Percentiles rank a stretch among this genome's conserved stretches.
These are phyloP conservation scores for Nanorana parkeri DNA, from an alignment of 2,113 vertebrate species.

Conservation along the genomic window DNA sequence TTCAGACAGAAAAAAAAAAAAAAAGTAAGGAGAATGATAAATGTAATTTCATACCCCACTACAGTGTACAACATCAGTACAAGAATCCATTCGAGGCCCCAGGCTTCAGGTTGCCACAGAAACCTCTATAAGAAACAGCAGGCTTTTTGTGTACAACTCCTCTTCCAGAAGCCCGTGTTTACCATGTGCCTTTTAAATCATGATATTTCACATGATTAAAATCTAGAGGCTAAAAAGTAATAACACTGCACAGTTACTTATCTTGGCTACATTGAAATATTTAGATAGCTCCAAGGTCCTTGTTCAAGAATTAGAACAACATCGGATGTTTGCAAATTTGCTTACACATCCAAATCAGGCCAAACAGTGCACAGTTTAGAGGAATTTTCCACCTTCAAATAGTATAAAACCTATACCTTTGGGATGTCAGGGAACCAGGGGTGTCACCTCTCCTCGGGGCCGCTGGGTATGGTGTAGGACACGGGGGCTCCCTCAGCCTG, in stretches of 20 bases:
- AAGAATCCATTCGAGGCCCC: background rate
- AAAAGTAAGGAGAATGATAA: background rate
- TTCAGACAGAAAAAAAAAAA: background rate
- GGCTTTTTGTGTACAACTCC: background rate
- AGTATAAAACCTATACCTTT: too few species aligned
- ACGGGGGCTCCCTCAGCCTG: too few species aligned
- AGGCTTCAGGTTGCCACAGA: constrained; percentile 31
- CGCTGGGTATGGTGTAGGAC: too few species aligned
- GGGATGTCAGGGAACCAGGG: too few species aligned
- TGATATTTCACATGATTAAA: constrained; percentile 30
- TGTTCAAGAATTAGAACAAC: too few species aligned
- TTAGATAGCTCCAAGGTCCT: background rate
- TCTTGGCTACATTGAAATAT: background rate
- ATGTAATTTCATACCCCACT: constrained; percentile 10
- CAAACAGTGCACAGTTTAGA: too few species aligned
- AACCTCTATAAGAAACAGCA: constrained; percentile 17
- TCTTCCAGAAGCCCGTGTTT: background rate
- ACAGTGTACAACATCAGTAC: constrained; percentile 8
- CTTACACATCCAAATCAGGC: too few species aligned
- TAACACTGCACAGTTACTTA: background rate
- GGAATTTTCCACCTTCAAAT: too few species aligned
- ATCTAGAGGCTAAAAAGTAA: background rate
- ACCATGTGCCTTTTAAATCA: constrained; percentile 28
- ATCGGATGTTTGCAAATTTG: too few species aligned
- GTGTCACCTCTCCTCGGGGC: too few species aligned